Evolutionary conservation across 2,797 vertebrate species (phyloP), one percentile per base, ranked within the genome.

Genomic region (Adelosebastes latens): DNA sequence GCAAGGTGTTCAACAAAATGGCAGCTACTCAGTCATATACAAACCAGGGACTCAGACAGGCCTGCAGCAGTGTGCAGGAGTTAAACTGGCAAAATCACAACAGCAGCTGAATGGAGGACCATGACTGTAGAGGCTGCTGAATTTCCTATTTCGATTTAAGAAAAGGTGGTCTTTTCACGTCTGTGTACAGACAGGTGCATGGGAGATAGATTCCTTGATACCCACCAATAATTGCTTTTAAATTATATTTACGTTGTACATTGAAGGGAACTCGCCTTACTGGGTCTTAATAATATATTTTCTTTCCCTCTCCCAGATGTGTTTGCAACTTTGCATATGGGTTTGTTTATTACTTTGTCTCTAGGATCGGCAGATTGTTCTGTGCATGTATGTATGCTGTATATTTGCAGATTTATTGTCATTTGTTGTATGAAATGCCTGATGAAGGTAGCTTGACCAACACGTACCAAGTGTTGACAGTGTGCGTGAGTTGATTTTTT

Each of bases 1-100:
- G n/a, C 36, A 70, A 52, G 39, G 42, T 27, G 64, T 62, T 74
- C 39, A 22, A 75, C 82, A 83, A 83, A 72, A 76, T 82, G 71
- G 75, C 78, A 74, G 87, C 80, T 53, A 10, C 71, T 66, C 67
- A 22, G 46, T 69, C 77, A 67, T 11, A 27, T 3, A 18, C 59
- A 55, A 11, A 42, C 18, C 39, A 32, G 42, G 58, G 14, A 27
- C 8, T 24, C 24, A 53, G 60, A 29, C 71, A 46, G 31, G 32
- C 20, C 39, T 34, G 24, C 4, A 5, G 39, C 39, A 8, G 73
- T 0, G 24, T 2, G 20, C 53, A 42, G 34, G 2, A 10, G 13
- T 24, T 13, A 6, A 55, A 32, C 8, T 11, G 27, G 5, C 3
- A 16, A 29, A 58, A 12, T 31, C 8, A 11, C 20, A 34, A 22